Conservation (phyloP, 2,888 invertebrate genomes). For the Caenorhabditis sp. region DNA sequence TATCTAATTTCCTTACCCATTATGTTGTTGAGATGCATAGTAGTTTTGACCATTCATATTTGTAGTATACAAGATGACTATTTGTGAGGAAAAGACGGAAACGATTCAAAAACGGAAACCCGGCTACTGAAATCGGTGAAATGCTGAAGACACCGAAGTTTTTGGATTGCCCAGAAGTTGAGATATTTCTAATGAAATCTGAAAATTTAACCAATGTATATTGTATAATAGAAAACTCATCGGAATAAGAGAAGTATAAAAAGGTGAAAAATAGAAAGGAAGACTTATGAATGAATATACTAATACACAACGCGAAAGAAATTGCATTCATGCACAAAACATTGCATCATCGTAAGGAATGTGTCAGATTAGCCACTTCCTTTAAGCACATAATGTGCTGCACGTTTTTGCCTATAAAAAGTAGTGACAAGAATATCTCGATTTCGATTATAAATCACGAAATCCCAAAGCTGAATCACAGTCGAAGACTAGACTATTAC, state of each 20-base stretch:
- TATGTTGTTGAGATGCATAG: slow-evolving; percentile 11
- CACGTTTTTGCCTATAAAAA: too few relatives aligned
- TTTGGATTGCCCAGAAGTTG: slow-evolving; percentile 33
- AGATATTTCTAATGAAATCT: slow-evolving; percentile 13
- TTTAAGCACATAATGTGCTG: too few relatives aligned
- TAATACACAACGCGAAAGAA: too few relatives aligned
- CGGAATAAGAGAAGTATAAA: background rate
- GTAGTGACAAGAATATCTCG: too few relatives aligned
- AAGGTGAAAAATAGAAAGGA: background rate
- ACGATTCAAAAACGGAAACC: slow-evolving; percentile 41
- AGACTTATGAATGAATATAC: too few relatives aligned
- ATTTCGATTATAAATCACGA: too few relatives aligned
- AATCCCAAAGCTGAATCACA: too few relatives aligned
- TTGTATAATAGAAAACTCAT: too few relatives aligned
- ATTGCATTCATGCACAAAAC: too few relatives aligned
- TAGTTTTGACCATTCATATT: slow-evolving; percentile 30
- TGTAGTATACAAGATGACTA: background rate
- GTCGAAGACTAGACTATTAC: too few relatives aligned
- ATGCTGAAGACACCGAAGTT: slow-evolving; percentile 28
- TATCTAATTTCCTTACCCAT: slow-evolving; percentile 7
- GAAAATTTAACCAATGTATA: background rate
- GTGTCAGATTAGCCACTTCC: too few relatives aligned
- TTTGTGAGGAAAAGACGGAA: background rate
- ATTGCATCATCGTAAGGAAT: too few relatives aligned
- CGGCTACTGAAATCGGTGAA: slow-evolving; percentile 33